Evolutionary conservation across 1,140 invertebrate species (phyloP).

Genomic region (Scaptomyza graminum): DNA sequence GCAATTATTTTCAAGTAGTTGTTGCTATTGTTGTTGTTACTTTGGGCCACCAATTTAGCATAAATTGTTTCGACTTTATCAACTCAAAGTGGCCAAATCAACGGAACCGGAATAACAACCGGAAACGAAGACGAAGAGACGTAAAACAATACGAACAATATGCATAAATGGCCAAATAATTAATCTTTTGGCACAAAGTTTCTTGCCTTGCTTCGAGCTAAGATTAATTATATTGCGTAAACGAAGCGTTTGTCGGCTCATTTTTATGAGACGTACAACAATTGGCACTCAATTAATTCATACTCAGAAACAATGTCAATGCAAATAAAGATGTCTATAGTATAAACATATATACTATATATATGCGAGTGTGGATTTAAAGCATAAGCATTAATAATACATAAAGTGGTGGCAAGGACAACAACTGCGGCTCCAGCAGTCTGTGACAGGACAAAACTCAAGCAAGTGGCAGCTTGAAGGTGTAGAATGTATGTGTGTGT

Average conservation of each 20-base stretch:
- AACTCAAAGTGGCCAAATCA: slow-evolving; percentile 21
- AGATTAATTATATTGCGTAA: slow-evolving; percentile 72
- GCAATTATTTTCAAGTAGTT: slow-evolving; percentile 60
- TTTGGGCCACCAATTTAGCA: slow-evolving; percentile 59
- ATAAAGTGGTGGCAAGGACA: slow-evolving; percentile 31
- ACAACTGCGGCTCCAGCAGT: slow-evolving; percentile 64
- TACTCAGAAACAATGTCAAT: slow-evolving; percentile 6
- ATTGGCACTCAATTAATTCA: slow-evolving; percentile 71
- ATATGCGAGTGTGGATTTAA: slow-evolving; percentile 10
- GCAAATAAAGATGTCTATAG: not conserved
- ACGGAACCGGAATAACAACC: slow-evolving; percentile 5
- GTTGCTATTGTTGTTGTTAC: slow-evolving; percentile 25
- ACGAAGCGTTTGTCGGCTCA: slow-evolving; percentile 45
- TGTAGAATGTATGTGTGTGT: no score
- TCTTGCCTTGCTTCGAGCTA: not conserved
- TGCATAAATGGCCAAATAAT: slow-evolving; percentile 29
- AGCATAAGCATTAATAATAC: slow-evolving; percentile 53
- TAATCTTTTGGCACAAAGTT: slow-evolving; percentile 16
- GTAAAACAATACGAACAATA: no score
- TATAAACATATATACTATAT: not conserved
- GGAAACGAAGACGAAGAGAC: slow-evolving; percentile 9
- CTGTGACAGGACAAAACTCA: slow-evolving; percentile 54
- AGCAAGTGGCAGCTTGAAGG: slow-evolving; percentile 14
- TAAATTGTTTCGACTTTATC: slow-evolving; percentile 42
- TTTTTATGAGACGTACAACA: slow-evolving; percentile 44